Conservation (phyloP, 1,140 invertebrate genomes). For the Marisa cornuarietis region DNA sequence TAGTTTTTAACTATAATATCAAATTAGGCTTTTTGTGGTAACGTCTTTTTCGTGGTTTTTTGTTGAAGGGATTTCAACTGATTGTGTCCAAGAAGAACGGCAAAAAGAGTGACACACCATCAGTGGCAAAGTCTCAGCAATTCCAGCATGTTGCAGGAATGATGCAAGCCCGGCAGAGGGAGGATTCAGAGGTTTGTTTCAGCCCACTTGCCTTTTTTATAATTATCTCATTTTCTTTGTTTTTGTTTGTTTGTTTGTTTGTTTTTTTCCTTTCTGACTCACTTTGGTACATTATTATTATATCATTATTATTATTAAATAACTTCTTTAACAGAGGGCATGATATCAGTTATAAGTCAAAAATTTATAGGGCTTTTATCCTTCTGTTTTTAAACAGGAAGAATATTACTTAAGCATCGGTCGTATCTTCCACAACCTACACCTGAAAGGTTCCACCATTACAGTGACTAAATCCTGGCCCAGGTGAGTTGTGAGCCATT, state of each 20-base stretch:
- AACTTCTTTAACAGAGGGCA: background rate
- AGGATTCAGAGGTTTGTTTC: slow-evolving; percentile 36
- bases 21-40: background rate
- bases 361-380: background rate
- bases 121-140: slow-evolving; percentile 27
- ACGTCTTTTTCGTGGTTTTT: slow-evolving; percentile 25
- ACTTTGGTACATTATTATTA: background rate
- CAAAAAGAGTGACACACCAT: slow-evolving; percentile 51
- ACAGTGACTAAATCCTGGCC: slow-evolving; percentile 92
- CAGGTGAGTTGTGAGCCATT: slow-evolving; percentile 71
- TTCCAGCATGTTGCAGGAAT: slow-evolving; percentile 33
- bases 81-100: slow-evolving; percentile 67
- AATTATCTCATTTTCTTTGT: background rate
- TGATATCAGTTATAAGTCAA: background rate
- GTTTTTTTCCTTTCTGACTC: background rate
- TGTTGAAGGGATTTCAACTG: slow-evolving; percentile 82
- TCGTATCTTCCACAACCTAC: slow-evolving; percentile 92
- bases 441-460: slow-evolving; percentile 83
- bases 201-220: background rate
- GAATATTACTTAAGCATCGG: slow-evolving; percentile 85
- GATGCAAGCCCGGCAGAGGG: slow-evolving; percentile 29
- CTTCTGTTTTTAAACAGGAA: slow-evolving; percentile 45
- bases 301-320: background rate
- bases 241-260: background rate
- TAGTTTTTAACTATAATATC: background rate